Percentiles rank a stretch among this genome's conserved stretches.
Evolutionary conservation across 2,797 vertebrate genomes (phyloP).

Genomic region (Alectoris magna): DNA sequence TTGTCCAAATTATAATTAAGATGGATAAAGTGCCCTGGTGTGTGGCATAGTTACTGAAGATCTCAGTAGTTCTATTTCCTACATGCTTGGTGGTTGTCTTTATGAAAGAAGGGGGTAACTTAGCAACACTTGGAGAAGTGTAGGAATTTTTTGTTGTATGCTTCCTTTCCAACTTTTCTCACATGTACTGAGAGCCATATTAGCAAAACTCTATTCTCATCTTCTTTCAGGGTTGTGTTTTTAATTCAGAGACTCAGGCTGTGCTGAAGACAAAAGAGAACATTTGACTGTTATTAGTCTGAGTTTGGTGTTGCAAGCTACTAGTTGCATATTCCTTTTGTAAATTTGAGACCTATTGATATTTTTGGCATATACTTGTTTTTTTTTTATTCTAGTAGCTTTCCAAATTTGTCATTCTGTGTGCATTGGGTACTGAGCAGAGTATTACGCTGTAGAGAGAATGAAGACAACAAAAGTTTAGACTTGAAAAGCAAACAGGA

Average conservation of each 20-base stretch:
- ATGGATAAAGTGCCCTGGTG: not conserved
- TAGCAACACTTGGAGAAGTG: constrained; percentile 63
- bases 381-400: not conserved
- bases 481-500: not conserved
- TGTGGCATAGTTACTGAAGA: constrained; percentile 39
- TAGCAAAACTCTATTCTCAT: not conserved
- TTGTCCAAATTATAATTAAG: constrained; percentile 46
- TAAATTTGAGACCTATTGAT: not conserved
- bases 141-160: constrained; percentile 43
- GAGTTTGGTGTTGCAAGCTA: not conserved
- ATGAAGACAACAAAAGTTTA: not conserved
- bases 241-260: not conserved
- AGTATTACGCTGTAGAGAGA: not conserved
- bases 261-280: not conserved
- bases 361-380: not conserved
- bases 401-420: not conserved
- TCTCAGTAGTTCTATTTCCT: constrained; percentile 46
- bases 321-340: not conserved
- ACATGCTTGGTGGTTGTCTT: constrained; percentile 45
- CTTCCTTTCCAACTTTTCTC: constrained; percentile 26
- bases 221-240: not conserved
- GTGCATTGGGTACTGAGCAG: not conserved
- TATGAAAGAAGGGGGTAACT: constrained; percentile 46
- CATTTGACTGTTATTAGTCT: not conserved
- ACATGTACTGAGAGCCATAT: not conserved